Evolutionary conservation across 2,113 vertebrate genomes (phyloP).

Genomic region (Ramphastos sulfuratus): DNA sequence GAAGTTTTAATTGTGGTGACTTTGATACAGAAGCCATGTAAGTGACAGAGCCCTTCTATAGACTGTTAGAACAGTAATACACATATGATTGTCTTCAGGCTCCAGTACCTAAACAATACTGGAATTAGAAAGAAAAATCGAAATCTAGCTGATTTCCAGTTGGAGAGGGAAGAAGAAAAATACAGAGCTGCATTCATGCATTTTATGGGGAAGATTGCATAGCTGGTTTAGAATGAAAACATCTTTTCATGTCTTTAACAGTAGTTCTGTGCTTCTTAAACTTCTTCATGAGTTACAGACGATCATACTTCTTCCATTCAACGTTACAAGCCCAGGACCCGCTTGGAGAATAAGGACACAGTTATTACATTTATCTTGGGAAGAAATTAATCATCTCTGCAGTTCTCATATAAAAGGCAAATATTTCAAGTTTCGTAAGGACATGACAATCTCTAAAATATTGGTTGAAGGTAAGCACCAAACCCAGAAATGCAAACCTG

Average conservation of each 20-base stretch:
- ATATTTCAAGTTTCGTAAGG: conserved; percentile 58
- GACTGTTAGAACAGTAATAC: conserved; percentile 76
- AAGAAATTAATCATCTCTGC: neutral
- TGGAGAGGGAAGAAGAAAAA: neutral
- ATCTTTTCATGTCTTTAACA: conserved; percentile 58
- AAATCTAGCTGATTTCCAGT: conserved; percentile 48
- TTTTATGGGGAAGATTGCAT: conserved; percentile 81
- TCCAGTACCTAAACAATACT: conserved; percentile 68
- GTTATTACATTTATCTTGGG: neutral
- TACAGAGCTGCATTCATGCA: conserved; percentile 71
- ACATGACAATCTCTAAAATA: neutral
- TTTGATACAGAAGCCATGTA: conserved; percentile 65
- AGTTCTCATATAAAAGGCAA: conserved; percentile 25
- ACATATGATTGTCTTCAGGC: conserved; percentile 80
- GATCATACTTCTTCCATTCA: neutral
- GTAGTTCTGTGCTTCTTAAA: conserved; percentile 63
- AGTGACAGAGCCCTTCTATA: conserved; percentile 81
- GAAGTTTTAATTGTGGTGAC: conserved; percentile 63
- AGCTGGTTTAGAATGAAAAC: conserved; percentile 75
- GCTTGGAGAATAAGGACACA: neutral
- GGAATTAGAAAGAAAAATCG: neutral
- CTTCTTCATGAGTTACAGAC: neutral
- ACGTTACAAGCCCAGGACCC: neutral
- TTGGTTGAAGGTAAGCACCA: conserved; percentile 60
- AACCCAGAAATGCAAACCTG: conserved; percentile 40